Percentiles rank a stretch among this genome's conserved stretches.
Conservation (phyloP, 1,140 invertebrate species). For the Apis florea region DNA sequence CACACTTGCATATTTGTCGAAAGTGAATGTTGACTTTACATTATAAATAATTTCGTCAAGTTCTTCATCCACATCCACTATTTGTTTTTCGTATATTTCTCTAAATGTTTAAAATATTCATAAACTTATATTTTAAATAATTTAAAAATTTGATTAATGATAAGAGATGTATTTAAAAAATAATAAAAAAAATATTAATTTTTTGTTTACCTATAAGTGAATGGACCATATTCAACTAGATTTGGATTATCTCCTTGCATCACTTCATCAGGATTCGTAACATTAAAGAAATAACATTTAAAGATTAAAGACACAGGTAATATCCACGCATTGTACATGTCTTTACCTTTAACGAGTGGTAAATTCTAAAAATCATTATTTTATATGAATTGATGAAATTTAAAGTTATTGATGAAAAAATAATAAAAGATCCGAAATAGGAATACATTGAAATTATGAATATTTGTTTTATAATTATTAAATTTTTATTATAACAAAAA, state of each 20-base stretch:
- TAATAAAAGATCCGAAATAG: no score
- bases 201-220: conserved; percentile 60
- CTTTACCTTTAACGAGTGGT: neutral
- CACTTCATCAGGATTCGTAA: conserved; percentile 63
- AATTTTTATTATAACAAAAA: neutral
- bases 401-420: neutral
- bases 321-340: conserved; percentile 8
- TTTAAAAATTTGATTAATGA: no score
- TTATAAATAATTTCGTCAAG: conserved; percentile 59
- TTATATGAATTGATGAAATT: neutral
- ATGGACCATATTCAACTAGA: conserved; percentile 60
- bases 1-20: conserved; percentile 52
- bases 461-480: neutral
- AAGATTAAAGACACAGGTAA: neutral
- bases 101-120: conserved; percentile 29
- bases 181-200: neutral
- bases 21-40: conserved; percentile 41
- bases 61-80: conserved; percentile 47
- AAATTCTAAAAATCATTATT: neutral
- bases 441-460: no score
- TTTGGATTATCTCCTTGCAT: conserved; percentile 55
- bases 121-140: no score
- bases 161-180: no score
- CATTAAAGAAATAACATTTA: conserved; percentile 53
- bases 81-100: conserved; percentile 40